Base-by-base conservation (phyloP, 2,888 invertebrate genomes). In the Tiliacea aurago region DNA sequence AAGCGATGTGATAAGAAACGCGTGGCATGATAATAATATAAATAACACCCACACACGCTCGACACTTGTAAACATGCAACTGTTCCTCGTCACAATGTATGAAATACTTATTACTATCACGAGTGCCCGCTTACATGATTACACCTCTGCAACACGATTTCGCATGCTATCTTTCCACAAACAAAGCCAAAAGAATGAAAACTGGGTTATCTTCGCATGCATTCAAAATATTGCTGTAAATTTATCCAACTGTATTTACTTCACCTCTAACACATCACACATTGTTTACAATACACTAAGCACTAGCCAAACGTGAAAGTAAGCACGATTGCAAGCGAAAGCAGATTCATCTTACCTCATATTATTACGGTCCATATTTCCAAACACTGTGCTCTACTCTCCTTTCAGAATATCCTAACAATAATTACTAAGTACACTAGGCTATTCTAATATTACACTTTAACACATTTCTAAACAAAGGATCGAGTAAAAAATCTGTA, bases 281-380 rank as follows among this genome's bases (percentile, higher is more conserved):
- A 51, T 55, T 83, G 56, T 76, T 76, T 74, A 70, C 56, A 43
- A 61, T 53, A 33, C 66, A 56, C 58, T 76, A 72, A 79, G 74
- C 78, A 75, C 71, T 62, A 73, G 15, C 55, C 47, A 78, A 78
- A 79, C 78, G 81, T 79, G 73, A 89, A 88, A 88, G 85, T 81
- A 83, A 78, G 78, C 61, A 79, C 63, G 83, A 83, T 80, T 79
- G 75, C 81, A 81, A 90, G 86, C 86, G 87, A 92, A 91, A 90
- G 90, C 86, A 90, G 86, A 91, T 90, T 88, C 84, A 86, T 88
- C 95, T 93, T 90, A 95, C 96, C 96, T 96, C 95, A 95, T 94
- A 94, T 93, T 92, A 88, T 93, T 95, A 88, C 95, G 94, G 88
- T 95, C 95, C 95, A 95, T 95, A 83, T 90, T 93, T 89, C 84